phyloP scores from a whole-genome alignment of 1,140 invertebrate species.

The Diachasmimorpha longicaudata region DNA sequence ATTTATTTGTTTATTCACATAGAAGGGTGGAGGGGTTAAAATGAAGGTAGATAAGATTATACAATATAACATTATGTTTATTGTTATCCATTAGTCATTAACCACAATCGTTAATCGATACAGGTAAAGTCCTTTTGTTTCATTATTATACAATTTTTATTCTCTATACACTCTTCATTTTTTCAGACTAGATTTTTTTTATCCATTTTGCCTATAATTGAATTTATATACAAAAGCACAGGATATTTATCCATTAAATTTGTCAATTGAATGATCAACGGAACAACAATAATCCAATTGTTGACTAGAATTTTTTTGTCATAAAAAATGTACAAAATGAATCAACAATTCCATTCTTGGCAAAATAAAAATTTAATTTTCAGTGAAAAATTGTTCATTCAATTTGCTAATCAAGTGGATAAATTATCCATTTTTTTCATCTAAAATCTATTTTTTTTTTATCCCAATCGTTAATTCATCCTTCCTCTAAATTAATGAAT shows the following conservation, averaged over 20 bases:
- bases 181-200: constrained; percentile 39
- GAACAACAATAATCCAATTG: background rate
- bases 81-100: constrained; percentile 52
- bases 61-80: constrained; percentile 58
- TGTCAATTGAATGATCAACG: background rate
- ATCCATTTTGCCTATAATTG: constrained; percentile 32
- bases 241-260: constrained; percentile 7
- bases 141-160: constrained; percentile 47
- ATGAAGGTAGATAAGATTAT: constrained; percentile 19
- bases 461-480: background rate
- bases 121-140: constrained; percentile 10
- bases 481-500: background rate
- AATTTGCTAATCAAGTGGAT: background rate
- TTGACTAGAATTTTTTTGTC: background rate
- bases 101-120: constrained; percentile 46
- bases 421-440: constrained; percentile 4
- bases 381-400: background rate
- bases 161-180: constrained; percentile 37
- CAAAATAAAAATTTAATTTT: background rate
- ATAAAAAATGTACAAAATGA: background rate
- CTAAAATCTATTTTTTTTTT: background rate
- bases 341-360: background rate
- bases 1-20: background rate
- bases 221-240: constrained; percentile 45
- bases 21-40: background rate